Percentiles rank a stretch among this genome's conserved stretches.
Evolutionary conservation across 2,888 invertebrate species (phyloP).

Genomic region (Pristionchus mayeri): DNA sequence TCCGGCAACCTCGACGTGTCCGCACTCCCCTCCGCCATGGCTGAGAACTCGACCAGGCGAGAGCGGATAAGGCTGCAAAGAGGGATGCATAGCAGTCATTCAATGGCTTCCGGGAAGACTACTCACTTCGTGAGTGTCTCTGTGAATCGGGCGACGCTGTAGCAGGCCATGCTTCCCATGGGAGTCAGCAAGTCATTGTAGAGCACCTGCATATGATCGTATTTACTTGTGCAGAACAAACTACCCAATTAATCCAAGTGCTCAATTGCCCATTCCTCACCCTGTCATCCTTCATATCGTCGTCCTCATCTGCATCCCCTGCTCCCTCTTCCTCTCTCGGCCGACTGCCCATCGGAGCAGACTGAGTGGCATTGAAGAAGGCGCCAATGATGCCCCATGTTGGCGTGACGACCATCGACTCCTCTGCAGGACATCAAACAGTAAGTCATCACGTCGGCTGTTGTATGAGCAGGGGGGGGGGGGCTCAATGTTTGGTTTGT

Average conservation of each 20-base stretch:
- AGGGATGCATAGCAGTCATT: background rate
- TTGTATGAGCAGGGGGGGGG: too few relatives aligned
- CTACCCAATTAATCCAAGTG: background rate
- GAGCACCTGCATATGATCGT: constrained; percentile 62
- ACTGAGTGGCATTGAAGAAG: constrained; percentile 86
- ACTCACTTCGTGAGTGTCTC: constrained; percentile 60
- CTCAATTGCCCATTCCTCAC: background rate
- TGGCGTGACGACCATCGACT: constrained; percentile 58
- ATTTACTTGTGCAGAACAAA: background rate
- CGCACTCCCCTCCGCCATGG: constrained; percentile 65
- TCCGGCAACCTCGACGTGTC: constrained; percentile 80
- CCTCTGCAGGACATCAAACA: constrained; percentile 51
- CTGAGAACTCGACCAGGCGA: constrained; percentile 53
- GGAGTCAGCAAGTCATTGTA: constrained; percentile 77
- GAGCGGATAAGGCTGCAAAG: constrained; percentile 55
- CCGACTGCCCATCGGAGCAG: constrained; percentile 86
- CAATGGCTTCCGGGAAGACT: background rate
- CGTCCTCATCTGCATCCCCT: constrained; percentile 82
- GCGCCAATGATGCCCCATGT: constrained; percentile 83
- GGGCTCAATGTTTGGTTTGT: too few relatives aligned
- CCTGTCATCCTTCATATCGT: constrained; percentile 82
- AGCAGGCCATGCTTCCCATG: constrained; percentile 74
- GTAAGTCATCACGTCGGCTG: too few relatives aligned
- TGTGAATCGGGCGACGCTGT: constrained; percentile 58
- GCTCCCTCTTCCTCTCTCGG: constrained; percentile 78